Conservation (phyloP, 2,113 vertebrate genomes). For the Alexandromys fortis region DNA sequence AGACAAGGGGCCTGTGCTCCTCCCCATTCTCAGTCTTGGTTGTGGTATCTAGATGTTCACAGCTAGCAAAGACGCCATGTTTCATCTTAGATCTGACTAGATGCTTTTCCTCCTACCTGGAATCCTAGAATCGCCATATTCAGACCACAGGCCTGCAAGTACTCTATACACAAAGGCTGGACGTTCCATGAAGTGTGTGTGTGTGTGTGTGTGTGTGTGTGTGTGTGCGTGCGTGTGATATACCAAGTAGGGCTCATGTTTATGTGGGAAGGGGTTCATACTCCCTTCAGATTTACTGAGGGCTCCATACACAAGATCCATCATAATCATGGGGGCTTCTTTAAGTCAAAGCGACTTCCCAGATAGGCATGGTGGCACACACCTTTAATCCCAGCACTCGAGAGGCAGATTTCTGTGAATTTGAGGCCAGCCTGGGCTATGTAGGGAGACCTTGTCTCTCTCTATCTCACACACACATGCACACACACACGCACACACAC, state of each 20-base stretch:
- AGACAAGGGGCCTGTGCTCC: neutral
- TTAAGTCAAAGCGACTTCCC: conserved; percentile 14
- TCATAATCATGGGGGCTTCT: neutral
- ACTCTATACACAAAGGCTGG: neutral
- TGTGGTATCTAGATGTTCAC: neutral
- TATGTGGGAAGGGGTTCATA: neutral
- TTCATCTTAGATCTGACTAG: neutral
- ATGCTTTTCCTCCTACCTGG: conserved; percentile 10
- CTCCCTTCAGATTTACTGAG: neutral
- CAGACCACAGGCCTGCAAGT: neutral
- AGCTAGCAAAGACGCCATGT: neutral
- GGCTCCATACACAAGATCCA: neutral
- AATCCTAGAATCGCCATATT: neutral
- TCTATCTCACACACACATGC: neutral
- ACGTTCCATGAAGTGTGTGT: neutral
- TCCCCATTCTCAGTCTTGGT: neutral
- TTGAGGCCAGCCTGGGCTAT: neutral
- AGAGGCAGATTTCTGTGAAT: neutral
- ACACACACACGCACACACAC: neutral
- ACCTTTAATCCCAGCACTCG: neutral
- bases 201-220: neutral
- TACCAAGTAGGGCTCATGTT: neutral
- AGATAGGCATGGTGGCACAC: neutral
- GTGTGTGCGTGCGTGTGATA: neutral
- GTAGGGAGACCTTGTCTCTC: neutral